Base-by-base conservation (phyloP, 2,888 invertebrate genomes). In the Arctia plantaginis region DNA sequence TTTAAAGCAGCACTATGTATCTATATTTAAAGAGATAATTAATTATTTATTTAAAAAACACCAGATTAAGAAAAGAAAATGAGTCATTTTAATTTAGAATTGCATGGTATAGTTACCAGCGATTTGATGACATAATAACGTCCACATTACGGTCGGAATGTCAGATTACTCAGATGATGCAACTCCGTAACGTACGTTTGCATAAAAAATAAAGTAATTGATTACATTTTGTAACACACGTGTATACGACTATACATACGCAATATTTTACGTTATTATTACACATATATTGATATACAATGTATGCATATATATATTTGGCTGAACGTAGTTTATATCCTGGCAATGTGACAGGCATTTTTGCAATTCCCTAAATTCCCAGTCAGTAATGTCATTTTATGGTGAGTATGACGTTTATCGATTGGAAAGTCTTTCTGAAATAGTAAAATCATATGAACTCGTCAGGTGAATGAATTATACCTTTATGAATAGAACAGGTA, bases 281-380 rank as follows among this genome's bases (percentile, higher is more conserved):
- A 75, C 13, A 35, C 33, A 66, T 44, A 41, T 68, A 33, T n/a
- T 70, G 23, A 75, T 77, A 51, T 66, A 75, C 51, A 55, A 75
- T 79, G 51, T 69, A 77, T 47, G 30, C 51, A 70, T 4, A 68
- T 69, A n/a, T n/a, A 70, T 47, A 66, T 30, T 41, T 66, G 51
- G 51, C 41, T 66, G 47, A 59, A 64, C 39, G 62, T 59, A 65
- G 65, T 20, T 27, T 12, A 44, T 79, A 41, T 73, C 80, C 84
- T 88, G 88, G 88, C 88, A 87, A 78, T 77, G 77, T 85, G 86
- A 81, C 88, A 88, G 78, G 41, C 68, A 74, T 76, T 77, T 71
- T 73, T 76, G 70, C 70, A 47, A 82, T 82, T 77, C 78, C 74
- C 68, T 15, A 51, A 72, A 85, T 84, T 84, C 80, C 69, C 79